Percentiles rank a stretch among this genome's conserved stretches.
phyloP scores from a whole-genome alignment of 2,797 vertebrate species.

The Eptatretus atami region DNA sequence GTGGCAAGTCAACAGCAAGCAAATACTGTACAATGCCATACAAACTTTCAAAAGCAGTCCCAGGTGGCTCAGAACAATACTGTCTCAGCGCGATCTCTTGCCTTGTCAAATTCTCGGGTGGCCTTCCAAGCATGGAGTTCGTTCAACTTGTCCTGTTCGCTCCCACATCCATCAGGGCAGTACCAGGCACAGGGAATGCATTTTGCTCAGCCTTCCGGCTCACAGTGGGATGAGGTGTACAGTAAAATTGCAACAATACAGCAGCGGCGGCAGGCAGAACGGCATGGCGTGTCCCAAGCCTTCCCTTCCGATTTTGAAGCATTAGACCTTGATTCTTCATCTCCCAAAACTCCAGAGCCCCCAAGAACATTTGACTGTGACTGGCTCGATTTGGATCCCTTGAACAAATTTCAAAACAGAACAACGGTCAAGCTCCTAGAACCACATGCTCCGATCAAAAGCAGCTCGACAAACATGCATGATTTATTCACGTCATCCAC shows the following conservation, averaged over 20 bases:
- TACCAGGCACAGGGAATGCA: too few species aligned
- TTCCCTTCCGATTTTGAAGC: slow-evolving; percentile 2
- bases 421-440: too few species aligned
- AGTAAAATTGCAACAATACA: slow-evolving; percentile 2
- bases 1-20: too few species aligned
- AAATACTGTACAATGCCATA: too few species aligned
- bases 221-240: slow-evolving; percentile 4
- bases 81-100: too few species aligned
- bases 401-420: slow-evolving; percentile 21
- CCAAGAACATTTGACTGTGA: slow-evolving; percentile 28
- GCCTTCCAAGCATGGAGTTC: too few species aligned
- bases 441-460: slow-evolving; percentile 14
- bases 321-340: not conserved
- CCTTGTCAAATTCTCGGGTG: too few species aligned
- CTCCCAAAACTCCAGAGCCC: slow-evolving; percentile 1
- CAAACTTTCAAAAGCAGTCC: too few species aligned
- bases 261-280: not conserved
- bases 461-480: too few species aligned
- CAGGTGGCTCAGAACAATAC: too few species aligned
- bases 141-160: too few species aligned
- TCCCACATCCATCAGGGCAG: slow-evolving; percentile 14
- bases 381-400: slow-evolving; percentile 80
- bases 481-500: slow-evolving; percentile 7
- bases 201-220: not conserved
- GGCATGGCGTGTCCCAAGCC: not conserved